These are phyloP conservation scores for Dicrurus megarhynchus DNA, from an alignment of 2,113 vertebrate species.

Conservation along the genomic window DNA sequence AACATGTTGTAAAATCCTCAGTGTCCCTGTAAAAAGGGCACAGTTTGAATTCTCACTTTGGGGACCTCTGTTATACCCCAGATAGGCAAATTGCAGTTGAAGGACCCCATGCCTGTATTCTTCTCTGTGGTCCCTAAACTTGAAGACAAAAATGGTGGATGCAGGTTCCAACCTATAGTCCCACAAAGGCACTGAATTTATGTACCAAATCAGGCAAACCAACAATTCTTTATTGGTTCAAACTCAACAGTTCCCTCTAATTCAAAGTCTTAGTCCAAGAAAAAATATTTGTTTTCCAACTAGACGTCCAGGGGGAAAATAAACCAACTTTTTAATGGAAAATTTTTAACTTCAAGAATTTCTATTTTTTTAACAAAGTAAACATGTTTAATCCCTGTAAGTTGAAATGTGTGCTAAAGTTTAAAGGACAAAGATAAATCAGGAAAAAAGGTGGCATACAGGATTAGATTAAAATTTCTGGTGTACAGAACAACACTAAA, in stretches of 20 bases:
- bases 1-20: fast-evolving
- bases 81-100: background rate
- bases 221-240: background rate
- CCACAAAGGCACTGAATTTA: background rate
- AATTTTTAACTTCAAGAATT: background rate
- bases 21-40: background rate
- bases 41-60: background rate
- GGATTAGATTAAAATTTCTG: background rate
- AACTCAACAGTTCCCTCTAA: background rate
- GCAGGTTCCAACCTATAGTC: background rate
- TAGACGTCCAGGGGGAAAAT: background rate
- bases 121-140: background rate
- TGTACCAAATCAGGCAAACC: background rate
- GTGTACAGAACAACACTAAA: background rate
- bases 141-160: background rate
- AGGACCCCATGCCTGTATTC: background rate
- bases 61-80: background rate
- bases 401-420: background rate
- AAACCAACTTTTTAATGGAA: background rate
- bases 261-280: background rate
- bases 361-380: background rate
- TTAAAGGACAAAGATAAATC: background rate
- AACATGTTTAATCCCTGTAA: background rate
- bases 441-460: background rate
- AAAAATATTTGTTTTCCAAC: background rate